Evolutionary conservation across 2,113 vertebrate genomes (phyloP).

Genomic region (Catharus bicknelli): DNA sequence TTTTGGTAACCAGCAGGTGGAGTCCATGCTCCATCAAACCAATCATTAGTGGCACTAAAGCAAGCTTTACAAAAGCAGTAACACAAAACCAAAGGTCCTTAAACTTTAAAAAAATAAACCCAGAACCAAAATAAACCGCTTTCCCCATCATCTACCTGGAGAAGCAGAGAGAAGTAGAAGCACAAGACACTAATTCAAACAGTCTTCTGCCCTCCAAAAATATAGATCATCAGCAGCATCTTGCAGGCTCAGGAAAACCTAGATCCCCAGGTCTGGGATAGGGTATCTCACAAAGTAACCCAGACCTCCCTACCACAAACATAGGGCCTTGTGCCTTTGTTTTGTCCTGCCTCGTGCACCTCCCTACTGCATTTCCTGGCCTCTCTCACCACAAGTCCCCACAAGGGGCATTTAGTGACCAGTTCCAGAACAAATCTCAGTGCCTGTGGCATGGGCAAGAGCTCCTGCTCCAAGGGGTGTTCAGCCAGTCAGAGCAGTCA

Average conservation of each 20-base stretch:
- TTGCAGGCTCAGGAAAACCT: background rate
- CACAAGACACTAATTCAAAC: background rate
- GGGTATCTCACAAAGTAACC: background rate
- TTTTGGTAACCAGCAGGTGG: background rate
- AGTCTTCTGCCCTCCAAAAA: background rate
- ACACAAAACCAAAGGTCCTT: background rate
- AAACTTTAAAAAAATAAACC: background rate
- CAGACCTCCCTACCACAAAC: background rate
- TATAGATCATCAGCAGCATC: too few species aligned
- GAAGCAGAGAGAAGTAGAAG: background rate
- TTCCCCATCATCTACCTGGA: background rate
- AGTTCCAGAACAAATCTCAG: background rate
- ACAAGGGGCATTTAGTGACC: background rate
- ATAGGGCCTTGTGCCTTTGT: rapidly evolving
- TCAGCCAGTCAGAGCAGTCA: background rate
- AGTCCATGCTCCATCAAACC: background rate
- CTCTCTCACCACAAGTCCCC: rapidly evolving
- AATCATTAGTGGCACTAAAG: background rate
- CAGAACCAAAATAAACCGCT: background rate
- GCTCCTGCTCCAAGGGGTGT: background rate
- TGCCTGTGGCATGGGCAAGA: rapidly evolving
- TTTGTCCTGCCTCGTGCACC: rapidly evolving
- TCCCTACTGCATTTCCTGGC: background rate
- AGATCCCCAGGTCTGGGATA: background rate
- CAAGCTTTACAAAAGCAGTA: background rate